These are phyloP conservation scores for Tenthredo scrophulariae DNA, from an alignment of 2,888 invertebrate species.

Conservation along the genomic window DNA sequence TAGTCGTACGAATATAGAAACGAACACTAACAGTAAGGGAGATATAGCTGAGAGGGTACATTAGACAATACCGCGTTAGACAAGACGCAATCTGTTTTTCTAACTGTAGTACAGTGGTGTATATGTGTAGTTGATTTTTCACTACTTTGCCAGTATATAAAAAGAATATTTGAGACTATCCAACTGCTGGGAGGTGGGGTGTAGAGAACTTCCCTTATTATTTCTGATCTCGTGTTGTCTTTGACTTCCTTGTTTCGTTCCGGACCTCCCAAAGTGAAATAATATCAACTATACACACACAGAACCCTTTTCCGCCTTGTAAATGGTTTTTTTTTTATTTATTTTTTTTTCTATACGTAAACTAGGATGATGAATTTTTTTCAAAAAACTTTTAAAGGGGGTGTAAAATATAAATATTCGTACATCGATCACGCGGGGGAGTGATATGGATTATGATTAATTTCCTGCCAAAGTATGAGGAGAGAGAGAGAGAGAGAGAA, in stretches of 20 bases:
- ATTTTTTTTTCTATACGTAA: neutral
- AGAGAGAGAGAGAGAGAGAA: neutral
- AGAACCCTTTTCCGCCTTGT: neutral
- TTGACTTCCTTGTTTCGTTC: no score
- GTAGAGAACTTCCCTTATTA: constrained; percentile 62
- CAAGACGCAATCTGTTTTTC: constrained; percentile 70
- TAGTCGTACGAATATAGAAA: constrained; percentile 55
- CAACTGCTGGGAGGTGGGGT: constrained; percentile 67
- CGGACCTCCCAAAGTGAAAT: no score
- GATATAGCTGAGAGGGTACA: no score
- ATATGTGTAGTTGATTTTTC: neutral
- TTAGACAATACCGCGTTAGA: constrained; percentile 58
- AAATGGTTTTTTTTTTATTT: neutral
- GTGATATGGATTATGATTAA: constrained; percentile 74
- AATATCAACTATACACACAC: no score
- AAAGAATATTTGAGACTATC: constrained; percentile 57
- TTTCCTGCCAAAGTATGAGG: constrained; percentile 72
- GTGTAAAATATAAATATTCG: neutral
- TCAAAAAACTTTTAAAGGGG: no score
- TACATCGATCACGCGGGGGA: neutral
- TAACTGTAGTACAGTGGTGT: constrained; percentile 56
- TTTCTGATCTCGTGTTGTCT: neutral
- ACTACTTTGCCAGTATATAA: neutral
- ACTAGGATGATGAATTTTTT: no score
- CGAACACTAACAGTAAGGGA: no score